These are phyloP conservation scores for Dendroctonus ponderosae DNA, from an alignment of 1,140 invertebrate genomes.

Conservation along the genomic window DNA sequence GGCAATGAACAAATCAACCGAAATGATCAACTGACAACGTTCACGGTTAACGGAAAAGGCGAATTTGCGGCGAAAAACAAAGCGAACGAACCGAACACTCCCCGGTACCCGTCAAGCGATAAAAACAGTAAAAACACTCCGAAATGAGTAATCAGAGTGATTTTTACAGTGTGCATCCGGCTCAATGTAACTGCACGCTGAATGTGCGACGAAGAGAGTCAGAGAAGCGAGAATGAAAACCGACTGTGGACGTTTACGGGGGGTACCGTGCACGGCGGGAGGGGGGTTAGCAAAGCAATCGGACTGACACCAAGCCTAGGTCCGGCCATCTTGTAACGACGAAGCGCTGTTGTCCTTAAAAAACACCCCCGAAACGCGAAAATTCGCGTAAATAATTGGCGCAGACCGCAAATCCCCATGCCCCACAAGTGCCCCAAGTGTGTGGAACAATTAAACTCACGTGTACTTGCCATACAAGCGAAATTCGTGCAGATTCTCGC, in stretches of 20 bases:
- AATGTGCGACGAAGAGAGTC: conserved; percentile 46
- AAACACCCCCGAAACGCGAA: conserved; percentile 45
- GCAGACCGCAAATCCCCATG: conserved; percentile 35
- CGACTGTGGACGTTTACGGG: conserved; percentile 48
- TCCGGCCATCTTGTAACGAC: conserved; percentile 52
- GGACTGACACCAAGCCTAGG: conserved; percentile 53
- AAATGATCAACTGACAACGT: background rate
- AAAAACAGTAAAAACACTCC: conserved; percentile 42
- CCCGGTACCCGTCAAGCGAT: conserved; percentile 17
- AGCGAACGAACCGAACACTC: conserved; percentile 18
- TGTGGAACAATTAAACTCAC: conserved; percentile 39
- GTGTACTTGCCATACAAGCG: conserved; percentile 31
- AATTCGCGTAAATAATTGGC: conserved; percentile 41
- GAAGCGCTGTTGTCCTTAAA: conserved; percentile 46
- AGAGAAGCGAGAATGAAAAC: conserved; percentile 49
- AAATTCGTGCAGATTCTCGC: conserved; percentile 24
- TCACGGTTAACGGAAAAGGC: background rate
- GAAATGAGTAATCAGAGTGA: conserved; percentile 48
- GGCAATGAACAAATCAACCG: background rate
- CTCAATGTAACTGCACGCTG: conserved; percentile 49
- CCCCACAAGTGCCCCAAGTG: conserved; percentile 34
- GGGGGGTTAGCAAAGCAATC: conserved; percentile 51
- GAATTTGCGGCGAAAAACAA: background rate
- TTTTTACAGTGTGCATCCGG: conserved; percentile 50
- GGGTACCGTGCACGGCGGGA: conserved; percentile 49